Evolutionary conservation across 1,140 invertebrate genomes (phyloP).

Genomic region (Chironomus tepperi): DNA sequence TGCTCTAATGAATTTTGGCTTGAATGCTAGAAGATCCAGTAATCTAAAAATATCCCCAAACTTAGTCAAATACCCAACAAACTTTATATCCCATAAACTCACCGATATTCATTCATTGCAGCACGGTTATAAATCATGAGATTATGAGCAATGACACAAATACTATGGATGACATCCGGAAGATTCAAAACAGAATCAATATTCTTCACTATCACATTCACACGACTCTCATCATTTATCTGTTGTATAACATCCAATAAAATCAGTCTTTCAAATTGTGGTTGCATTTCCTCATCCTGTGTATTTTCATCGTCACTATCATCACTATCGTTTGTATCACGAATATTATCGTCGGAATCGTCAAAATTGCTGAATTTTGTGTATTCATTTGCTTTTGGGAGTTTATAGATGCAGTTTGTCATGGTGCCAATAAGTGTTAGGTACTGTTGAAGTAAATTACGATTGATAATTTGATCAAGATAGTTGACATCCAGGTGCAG

Average conservation of each 20-base stretch:
- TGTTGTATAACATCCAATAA: constrained; percentile 48
- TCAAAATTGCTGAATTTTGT: constrained; percentile 34
- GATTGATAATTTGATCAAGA: neutral
- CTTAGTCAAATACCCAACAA: neutral
- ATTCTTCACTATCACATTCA: constrained; percentile 50
- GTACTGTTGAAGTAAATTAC: constrained; percentile 30
- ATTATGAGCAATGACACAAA: constrained; percentile 71
- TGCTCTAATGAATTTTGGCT: constrained; percentile 67
- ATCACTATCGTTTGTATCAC: constrained; percentile 40
- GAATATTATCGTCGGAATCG: constrained; percentile 26
- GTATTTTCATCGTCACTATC: constrained; percentile 45
- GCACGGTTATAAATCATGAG: constrained; percentile 63
- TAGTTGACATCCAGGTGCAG: constrained; percentile 51
- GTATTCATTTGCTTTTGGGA: constrained; percentile 39
- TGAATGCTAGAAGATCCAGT: constrained; percentile 78
- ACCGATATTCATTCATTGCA: constrained; percentile 66
- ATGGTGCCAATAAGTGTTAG: constrained; percentile 41
- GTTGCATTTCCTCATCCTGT: constrained; percentile 37
- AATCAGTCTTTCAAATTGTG: constrained; percentile 38
- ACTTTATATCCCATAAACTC: constrained; percentile 25
- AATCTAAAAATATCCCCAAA: constrained; percentile 48
- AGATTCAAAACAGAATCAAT: constrained; percentile 51
- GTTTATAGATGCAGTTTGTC: constrained; percentile 41
- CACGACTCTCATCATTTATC: constrained; percentile 56
- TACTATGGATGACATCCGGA: constrained; percentile 46